phyloP scores from a whole-genome alignment of 92 coral and sea anemone species.

The Phenganax subtilis region DNA sequence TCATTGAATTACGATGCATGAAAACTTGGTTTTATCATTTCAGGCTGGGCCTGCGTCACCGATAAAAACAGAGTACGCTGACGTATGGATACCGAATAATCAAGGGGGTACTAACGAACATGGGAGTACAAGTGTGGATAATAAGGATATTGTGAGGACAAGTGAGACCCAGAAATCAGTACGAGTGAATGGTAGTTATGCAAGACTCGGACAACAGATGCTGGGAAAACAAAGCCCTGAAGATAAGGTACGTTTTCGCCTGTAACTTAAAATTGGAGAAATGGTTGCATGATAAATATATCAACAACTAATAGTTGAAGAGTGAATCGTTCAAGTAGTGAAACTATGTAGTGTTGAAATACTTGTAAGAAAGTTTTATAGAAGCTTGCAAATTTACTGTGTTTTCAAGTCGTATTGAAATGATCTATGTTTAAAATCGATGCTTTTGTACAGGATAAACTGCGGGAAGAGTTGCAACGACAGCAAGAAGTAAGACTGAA shows the following conservation, averaged over 20 bases:
- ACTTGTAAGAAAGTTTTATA: too few relatives aligned
- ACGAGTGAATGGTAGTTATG: slow-evolving; percentile 9
- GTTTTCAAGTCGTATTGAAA: too few relatives aligned
- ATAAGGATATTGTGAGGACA: slow-evolving; percentile 18
- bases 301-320: too few relatives aligned
- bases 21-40: too few relatives aligned
- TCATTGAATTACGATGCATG: too few relatives aligned
- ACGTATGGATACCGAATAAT: slow-evolving; percentile 59
- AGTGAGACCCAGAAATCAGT: slow-evolving; percentile 9
- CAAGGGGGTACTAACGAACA: neutral
- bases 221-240: neutral
- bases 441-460: neutral
- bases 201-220: slow-evolving; percentile 9
- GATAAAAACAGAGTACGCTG: slow-evolving; percentile 74
- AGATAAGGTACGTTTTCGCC: neutral
- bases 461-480: neutral
- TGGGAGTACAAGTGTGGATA: neutral
- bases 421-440: too few relatives aligned
- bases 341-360: too few relatives aligned
- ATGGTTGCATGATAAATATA: too few relatives aligned
- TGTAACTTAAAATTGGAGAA: too few relatives aligned
- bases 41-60: slow-evolving; percentile 9
- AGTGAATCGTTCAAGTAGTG: too few relatives aligned
- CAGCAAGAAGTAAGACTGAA: slow-evolving; percentile 3
- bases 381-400: too few relatives aligned